Evolutionary conservation across 2,888 invertebrate genomes (phyloP), one percentile per base, ranked within the genome.

Genomic region (Arctia plantaginis): DNA sequence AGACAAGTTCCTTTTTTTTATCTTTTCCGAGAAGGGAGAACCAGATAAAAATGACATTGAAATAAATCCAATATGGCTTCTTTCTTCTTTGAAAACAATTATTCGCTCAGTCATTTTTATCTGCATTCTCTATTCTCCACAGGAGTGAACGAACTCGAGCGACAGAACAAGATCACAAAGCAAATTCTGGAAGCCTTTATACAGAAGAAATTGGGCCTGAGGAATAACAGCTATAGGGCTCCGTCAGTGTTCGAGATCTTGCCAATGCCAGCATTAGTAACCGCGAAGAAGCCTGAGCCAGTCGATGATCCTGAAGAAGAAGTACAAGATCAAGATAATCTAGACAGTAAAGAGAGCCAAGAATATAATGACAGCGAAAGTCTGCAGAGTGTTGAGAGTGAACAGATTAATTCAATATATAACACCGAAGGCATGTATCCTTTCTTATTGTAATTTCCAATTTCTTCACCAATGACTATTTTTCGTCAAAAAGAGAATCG

Each of bases 161-260:
- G 97, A 80, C 97, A 98, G 96, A 97, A 97, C 95, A 96, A 96
- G 91, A 97, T 97, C 91, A 98, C 97, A 51, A 97, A 97, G 92
- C 97, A 97, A 95, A 97, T 98, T 82, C 96, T 98, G 82, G 97
- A 97, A 88, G 97, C 97, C 77, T 98, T 96, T 88, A 94, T 98
- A 80, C 97, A 97, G 90, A 96, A 97, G 88, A 96, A 97, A 66
- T 90, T 97, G 66, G 97, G 97, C 73, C 96, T 97, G 7, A 94
- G 96, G 81, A 94, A 89, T 88, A 89, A 89, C 82, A 83, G 91
- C 85, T 87, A 96, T 66, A 93, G 92, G 74, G 94, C 95, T 0
- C 97, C 97, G 4, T 97, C 97, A 0, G 96, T 97, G 59, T 96
- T 96, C 78, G 97, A 97, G 77, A 97, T 97, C 77, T 90, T 97